Conservation (phyloP, 2,113 vertebrate species). For the Hippocampus mohnikei region DNA sequence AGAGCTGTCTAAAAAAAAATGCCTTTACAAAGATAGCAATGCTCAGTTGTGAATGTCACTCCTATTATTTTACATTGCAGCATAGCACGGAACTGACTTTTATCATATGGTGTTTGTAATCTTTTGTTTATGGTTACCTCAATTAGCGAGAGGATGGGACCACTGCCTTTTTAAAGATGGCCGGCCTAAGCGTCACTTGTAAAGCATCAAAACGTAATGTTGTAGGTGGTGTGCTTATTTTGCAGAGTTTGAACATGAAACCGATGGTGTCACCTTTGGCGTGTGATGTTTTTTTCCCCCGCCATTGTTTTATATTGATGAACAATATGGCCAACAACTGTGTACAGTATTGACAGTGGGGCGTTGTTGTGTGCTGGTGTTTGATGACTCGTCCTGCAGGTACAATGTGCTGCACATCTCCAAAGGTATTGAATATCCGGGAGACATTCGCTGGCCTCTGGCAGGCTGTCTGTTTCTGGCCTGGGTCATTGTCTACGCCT, state of each 20-base stretch:
- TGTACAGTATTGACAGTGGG: neutral
- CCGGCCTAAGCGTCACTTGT: neutral
- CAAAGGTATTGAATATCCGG: constrained; percentile 93
- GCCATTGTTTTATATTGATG: neutral
- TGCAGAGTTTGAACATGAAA: neutral
- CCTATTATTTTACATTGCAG: too few species aligned
- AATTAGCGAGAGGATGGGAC: neutral
- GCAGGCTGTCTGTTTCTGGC: constrained; percentile 87
- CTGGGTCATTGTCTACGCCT: constrained; percentile 94
- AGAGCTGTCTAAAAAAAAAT: too few species aligned
- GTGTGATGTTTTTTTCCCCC: neutral
- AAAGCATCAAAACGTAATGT: neutral
- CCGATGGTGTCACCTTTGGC: neutral
- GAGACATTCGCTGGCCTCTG: constrained; percentile 92
- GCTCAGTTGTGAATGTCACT: neutral
- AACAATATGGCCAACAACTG: neutral
- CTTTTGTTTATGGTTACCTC: neutral
- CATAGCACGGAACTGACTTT: neutral
- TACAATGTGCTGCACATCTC: constrained; percentile 98
- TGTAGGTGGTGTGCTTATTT: neutral
- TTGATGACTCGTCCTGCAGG: constrained; percentile 63
- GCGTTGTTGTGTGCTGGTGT: constrained; percentile 5
- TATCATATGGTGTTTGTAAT: neutral
- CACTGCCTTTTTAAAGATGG: neutral
- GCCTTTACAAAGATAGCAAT: neutral